These are phyloP conservation scores for Pomatostomus ruficeps DNA, from an alignment of 2,113 vertebrate genomes.

Conservation along the genomic window DNA sequence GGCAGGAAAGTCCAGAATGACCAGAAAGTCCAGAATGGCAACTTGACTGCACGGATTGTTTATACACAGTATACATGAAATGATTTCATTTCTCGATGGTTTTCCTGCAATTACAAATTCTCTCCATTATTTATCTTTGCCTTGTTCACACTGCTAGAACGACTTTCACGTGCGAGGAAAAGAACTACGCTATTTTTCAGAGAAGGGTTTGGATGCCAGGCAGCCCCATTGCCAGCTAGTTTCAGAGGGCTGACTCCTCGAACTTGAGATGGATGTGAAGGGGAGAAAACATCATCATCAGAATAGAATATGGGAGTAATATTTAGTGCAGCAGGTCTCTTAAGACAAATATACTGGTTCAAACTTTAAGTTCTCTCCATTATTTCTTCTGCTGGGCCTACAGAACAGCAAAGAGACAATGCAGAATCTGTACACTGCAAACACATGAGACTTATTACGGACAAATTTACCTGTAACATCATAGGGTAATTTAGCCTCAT, in stretches of 20 bases:
- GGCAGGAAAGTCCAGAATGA: accelerated
- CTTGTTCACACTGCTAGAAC: background rate
- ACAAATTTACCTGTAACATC: conserved; percentile 42
- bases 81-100: background rate
- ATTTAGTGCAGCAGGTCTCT: background rate
- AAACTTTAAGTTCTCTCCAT: background rate
- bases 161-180: background rate
- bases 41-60: accelerated
- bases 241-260: background rate
- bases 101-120: background rate
- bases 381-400: background rate
- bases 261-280: background rate
- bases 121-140: background rate
- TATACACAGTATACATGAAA: background rate
- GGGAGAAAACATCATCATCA: background rate
- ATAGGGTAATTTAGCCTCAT: conserved; percentile 45
- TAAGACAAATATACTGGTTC: background rate
- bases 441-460: background rate
- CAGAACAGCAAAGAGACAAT: background rate
- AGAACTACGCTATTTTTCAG: accelerated
- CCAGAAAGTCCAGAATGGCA: accelerated
- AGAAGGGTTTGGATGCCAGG: background rate
- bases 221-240: background rate
- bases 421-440: background rate
- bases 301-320: background rate